These are phyloP conservation scores for Sciurus carolinensis DNA, from an alignment of 2,797 vertebrate species.

Conservation along the genomic window DNA sequence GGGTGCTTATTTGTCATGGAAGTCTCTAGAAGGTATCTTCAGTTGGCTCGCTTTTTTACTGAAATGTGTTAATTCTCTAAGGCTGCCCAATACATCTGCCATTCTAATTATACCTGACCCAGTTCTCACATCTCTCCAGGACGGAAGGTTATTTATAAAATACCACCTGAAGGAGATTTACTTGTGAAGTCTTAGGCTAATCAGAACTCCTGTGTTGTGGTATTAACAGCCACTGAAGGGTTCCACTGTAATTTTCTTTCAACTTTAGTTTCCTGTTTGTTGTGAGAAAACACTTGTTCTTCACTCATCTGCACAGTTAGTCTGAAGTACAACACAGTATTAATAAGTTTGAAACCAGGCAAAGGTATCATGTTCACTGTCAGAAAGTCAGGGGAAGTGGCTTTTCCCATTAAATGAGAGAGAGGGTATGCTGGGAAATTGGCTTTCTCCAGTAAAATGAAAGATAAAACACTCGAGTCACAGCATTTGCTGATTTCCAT, in stretches of 20 bases:
- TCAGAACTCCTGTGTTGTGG: not conserved
- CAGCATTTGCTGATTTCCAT: not conserved
- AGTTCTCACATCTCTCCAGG: conserved; percentile 35
- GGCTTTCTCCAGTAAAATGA: not conserved
- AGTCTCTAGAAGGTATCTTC: conserved; percentile 47
- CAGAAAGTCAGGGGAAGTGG: not conserved
- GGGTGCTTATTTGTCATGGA: not conserved
- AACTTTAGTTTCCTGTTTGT: not conserved
- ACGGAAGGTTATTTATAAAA: conserved; percentile 63
- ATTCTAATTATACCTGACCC: conserved; percentile 59
- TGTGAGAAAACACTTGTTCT: not conserved
- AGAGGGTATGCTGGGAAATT: not conserved
- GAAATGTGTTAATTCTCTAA: conserved; percentile 44
- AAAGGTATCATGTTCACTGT: not conserved
- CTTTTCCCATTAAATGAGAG: not conserved
- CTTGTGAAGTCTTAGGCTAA: not conserved
- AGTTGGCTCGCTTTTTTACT: conserved; percentile 13
- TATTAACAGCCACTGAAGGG: not conserved
- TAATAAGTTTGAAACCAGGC: not conserved
- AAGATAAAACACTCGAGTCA: not conserved
- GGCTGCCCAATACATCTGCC: conserved; percentile 51
- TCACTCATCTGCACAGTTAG: not conserved
- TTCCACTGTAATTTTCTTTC: not conserved
- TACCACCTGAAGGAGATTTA: not conserved
- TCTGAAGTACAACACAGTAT: not conserved